Evolutionary conservation across 2,888 invertebrate genomes (phyloP), one percentile per base, ranked within the genome.

Genomic region (Heteromyza rotundicornis): DNA sequence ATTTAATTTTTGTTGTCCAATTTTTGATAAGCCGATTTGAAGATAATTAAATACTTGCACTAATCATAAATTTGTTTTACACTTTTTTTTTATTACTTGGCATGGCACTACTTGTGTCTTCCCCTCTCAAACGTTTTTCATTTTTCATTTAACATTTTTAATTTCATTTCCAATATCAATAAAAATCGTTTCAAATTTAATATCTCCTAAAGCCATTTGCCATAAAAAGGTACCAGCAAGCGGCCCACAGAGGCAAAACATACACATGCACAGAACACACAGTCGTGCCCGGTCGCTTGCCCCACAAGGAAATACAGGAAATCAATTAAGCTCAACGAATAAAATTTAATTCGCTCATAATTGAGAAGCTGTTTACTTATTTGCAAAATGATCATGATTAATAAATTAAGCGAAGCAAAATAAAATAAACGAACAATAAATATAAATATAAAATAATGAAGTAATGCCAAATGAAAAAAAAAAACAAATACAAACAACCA

Each of bases 271-370:
- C 27, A 27, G 7, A n/a, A 27, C 16, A 10, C 53, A 27, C 27
- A 27, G 7, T 7, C 27, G 27, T 10, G 10, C 27, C 5, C 10
- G 10, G 27, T 7, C 49, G 5, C 12, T 55, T 58, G 64, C 54
- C 66, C 64, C 66, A 73, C 65, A 66, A 64, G 72, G 64, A 70
- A 69, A 72, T 68, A 68, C 73, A 74, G 73, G 68, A 73, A 73
- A 73, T 68, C 63, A 68, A 59, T 62, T 57, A 64, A 27, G 12
- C 14, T 8, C 40, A 40, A n/a, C n/a, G 2, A n/a, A 40, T n/a
- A 40, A 8, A 40, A 40, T 12, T n/a, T 14, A 8, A 40, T n/a
- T 14, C n/a, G 3, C 40, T 14, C 40, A 40, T 40, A 40, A 40
- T 40, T 40, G 40, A 12, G 40, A 40, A 14, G 3, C 14, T 40